Percentiles rank a stretch among this genome's conserved stretches.
Conservation (phyloP, 2,797 vertebrate species). For the Tenualosa thibaudeaui region DNA sequence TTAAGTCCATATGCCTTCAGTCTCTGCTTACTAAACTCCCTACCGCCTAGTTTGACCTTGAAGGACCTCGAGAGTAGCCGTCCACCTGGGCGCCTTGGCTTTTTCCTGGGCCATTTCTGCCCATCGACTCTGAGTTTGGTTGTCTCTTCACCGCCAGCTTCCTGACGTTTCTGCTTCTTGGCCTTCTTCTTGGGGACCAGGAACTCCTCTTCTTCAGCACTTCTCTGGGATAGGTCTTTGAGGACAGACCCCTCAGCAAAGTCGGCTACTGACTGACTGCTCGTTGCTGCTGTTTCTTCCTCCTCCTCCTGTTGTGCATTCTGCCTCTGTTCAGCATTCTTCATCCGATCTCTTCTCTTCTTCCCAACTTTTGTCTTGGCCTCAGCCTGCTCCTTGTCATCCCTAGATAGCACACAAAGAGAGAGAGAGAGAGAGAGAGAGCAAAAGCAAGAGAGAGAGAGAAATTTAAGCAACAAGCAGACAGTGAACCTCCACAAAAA, state of each 20-base stretch:
- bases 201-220: slow-evolving; percentile 53
- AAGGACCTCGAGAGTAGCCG: slow-evolving; percentile 52
- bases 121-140: slow-evolving; percentile 45
- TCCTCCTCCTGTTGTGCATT: slow-evolving; percentile 28
- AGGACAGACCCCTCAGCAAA: slow-evolving; percentile 15
- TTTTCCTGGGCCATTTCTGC: slow-evolving; percentile 59
- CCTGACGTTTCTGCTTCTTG: slow-evolving; percentile 46
- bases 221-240: background rate
- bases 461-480: background rate
- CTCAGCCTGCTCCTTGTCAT: slow-evolving; percentile 48
- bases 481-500: background rate
- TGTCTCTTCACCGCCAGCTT: background rate
- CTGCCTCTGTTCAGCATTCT: slow-evolving; percentile 49
- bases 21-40: slow-evolving; percentile 81
- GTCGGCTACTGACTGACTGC: background rate
- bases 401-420: slow-evolving; percentile 36
- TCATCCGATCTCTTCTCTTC: slow-evolving; percentile 62
- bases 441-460: background rate
- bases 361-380: slow-evolving; percentile 68
- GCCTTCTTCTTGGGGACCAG: slow-evolving; percentile 62
- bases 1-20: slow-evolving; percentile 88
- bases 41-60: slow-evolving; percentile 76
- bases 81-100: slow-evolving; percentile 54
- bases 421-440: background rate
- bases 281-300: background rate